phyloP scores from a whole-genome alignment of 2,888 invertebrate species.

The Netelia melanura region DNA sequence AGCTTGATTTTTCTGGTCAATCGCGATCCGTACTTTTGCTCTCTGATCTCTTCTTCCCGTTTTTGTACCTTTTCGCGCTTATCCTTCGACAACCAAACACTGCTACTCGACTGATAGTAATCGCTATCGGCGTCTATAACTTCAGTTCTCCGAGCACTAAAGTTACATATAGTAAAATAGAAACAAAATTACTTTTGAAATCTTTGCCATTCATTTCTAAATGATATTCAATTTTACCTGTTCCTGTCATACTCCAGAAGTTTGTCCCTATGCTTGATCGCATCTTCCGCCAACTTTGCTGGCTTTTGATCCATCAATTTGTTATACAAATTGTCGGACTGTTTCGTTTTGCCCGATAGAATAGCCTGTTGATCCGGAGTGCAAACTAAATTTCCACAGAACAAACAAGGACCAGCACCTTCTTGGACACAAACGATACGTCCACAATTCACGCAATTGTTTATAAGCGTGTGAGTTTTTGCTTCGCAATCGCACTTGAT shows the following conservation, averaged over 20 bases:
- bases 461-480: conserved; percentile 93
- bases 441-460: conserved; percentile 97
- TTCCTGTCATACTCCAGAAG: conserved; percentile 94
- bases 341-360: conserved; percentile 89
- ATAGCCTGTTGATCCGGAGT: conserved; percentile 90
- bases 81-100: conserved; percentile 92
- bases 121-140: conserved; percentile 98
- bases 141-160: conserved; percentile 89
- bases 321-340: conserved; percentile 89
- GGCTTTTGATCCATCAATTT: conserved; percentile 87
- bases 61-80: conserved; percentile 89
- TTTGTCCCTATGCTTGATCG: conserved; percentile 91
- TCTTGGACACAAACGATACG: conserved; percentile 98
- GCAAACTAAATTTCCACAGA: conserved; percentile 95
- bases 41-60: conserved; percentile 89
- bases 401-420: conserved; percentile 98
- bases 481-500: conserved; percentile 97
- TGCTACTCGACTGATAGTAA: conserved; percentile 92
- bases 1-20: conserved; percentile 89
- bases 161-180: neutral
- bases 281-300: conserved; percentile 88
- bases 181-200: neutral
- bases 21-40: conserved; percentile 90
- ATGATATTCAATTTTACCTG: conserved; percentile 85
- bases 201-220: neutral